These are phyloP conservation scores for Molossus molossus DNA, from an alignment of 2,797 vertebrate genomes.

Conservation along the genomic window DNA sequence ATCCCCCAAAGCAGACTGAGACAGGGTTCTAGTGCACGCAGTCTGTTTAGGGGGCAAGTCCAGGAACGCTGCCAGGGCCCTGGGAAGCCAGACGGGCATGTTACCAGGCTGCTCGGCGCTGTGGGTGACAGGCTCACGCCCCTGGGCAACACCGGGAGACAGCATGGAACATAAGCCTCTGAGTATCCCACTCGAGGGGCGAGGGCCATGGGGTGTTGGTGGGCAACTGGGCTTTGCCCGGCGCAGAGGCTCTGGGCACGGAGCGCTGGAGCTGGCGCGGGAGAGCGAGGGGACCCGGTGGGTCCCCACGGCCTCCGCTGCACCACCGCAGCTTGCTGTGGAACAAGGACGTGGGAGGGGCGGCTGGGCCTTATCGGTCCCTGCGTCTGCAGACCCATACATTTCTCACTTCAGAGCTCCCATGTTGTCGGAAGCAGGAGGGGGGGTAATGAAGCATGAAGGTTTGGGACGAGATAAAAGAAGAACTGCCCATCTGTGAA, in stretches of 20 bases:
- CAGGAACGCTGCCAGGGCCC: too few relatives aligned
- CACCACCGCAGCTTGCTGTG: neutral
- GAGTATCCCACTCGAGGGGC: rapidly evolving
- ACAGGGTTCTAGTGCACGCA: rapidly evolving
- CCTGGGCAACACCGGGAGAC: too few relatives aligned
- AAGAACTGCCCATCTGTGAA: neutral
- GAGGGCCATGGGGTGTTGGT: rapidly evolving
- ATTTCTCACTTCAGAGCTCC: constrained; percentile 10
- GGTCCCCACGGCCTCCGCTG: neutral
- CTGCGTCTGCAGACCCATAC: neutral
- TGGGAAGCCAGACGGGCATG: rapidly evolving
- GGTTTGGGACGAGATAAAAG: constrained; percentile 5
- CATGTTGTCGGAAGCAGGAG: neutral
- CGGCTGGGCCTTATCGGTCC: neutral
- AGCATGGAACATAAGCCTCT: rapidly evolving
- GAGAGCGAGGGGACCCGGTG: rapidly evolving
- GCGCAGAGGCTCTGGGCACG: neutral
- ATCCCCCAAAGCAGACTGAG: neutral
- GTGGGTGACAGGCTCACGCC: neutral
- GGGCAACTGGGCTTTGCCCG: neutral
- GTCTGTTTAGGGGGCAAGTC: neutral
- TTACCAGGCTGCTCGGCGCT: rapidly evolving
- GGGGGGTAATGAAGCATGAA: constrained; percentile 1
- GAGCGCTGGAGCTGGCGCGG: neutral
- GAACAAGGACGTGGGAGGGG: rapidly evolving